Conservation (phyloP, 2,888 invertebrate species). For the Agrochola lota region DNA sequence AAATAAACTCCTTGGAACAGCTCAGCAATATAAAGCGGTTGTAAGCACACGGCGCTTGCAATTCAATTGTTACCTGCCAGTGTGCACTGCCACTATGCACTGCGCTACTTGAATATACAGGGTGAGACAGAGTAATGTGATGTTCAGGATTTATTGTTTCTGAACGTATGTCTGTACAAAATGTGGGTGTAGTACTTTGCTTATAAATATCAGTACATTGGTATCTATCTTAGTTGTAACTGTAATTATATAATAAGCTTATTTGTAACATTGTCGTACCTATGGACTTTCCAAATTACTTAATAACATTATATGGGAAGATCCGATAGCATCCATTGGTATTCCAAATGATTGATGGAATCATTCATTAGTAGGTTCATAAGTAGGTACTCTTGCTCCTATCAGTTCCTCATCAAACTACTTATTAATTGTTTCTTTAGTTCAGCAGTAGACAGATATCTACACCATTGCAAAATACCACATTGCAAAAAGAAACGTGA, state of each 20-base stretch:
- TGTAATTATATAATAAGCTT: not conserved
- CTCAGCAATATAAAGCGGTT: conserved; percentile 56
- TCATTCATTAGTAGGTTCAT: not conserved
- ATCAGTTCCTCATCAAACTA: not conserved
- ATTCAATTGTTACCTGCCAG: conserved; percentile 65
- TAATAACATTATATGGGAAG: not conserved
- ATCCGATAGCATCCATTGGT: not conserved
- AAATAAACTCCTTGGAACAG: conserved; percentile 43
- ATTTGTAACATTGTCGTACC: not conserved
- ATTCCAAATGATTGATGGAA: not conserved
- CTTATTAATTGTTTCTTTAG: not conserved
- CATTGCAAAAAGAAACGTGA: not conserved
- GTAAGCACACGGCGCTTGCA: conserved; percentile 61
- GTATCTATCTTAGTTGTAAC: too few relatives aligned
- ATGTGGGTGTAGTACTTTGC: conserved; percentile 12
- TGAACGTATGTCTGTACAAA: conserved; percentile 13
- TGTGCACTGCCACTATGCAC: not conserved
- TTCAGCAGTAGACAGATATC: not conserved
- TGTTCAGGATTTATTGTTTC: conserved; percentile 32
- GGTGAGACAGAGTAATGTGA: conserved; percentile 14
- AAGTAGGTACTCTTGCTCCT: not conserved
- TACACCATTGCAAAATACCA: too few relatives aligned
- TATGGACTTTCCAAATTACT: not conserved
- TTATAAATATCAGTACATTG: not conserved
- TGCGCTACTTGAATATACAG: not conserved